Conservation (phyloP, 2,797 vertebrate genomes). For the Muraenolepis orangiensis region DNA sequence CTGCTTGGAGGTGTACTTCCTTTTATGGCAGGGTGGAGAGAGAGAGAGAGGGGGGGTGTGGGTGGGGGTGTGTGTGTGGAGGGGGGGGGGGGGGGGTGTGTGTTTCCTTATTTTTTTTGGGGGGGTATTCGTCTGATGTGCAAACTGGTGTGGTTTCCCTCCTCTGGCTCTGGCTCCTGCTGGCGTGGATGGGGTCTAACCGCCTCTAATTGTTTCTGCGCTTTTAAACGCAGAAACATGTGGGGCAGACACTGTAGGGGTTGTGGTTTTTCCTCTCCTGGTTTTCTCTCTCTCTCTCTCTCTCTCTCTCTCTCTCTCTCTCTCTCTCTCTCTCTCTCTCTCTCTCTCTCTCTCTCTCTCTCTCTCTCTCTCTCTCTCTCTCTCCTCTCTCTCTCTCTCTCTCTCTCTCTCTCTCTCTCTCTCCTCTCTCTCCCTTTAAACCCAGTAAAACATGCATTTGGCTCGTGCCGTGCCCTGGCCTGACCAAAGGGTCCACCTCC, state of each 20-base stretch:
- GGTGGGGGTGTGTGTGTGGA: conserved; percentile 8
- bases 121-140: conserved; percentile 14
- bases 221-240: conserved; percentile 21
- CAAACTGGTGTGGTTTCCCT: conserved; percentile 34
- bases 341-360: conserved; percentile 5
- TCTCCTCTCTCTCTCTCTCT: conserved; percentile 4
- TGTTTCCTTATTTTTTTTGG: conserved; percentile 6
- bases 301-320: conserved; percentile 5
- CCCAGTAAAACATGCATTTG: too few species aligned
- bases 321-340: not conserved
- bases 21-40: conserved; percentile 30
- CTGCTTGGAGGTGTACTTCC: too few species aligned
- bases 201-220: conserved; percentile 33
- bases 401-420: not conserved
- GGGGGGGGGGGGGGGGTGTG: conserved; percentile 7
- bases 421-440: too few species aligned
- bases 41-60: too few species aligned
- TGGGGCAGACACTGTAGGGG: conserved; percentile 41
- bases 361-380: conserved; percentile 15
- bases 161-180: conserved; percentile 15
- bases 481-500: too few species aligned
- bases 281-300: conserved; percentile 17
- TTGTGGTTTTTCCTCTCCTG: conserved; percentile 11
- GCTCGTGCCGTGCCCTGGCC: not conserved
- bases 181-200: conserved; percentile 19